phyloP scores from a whole-genome alignment of 2,888 invertebrate genomes.

The Epirrhoe tristata region DNA sequence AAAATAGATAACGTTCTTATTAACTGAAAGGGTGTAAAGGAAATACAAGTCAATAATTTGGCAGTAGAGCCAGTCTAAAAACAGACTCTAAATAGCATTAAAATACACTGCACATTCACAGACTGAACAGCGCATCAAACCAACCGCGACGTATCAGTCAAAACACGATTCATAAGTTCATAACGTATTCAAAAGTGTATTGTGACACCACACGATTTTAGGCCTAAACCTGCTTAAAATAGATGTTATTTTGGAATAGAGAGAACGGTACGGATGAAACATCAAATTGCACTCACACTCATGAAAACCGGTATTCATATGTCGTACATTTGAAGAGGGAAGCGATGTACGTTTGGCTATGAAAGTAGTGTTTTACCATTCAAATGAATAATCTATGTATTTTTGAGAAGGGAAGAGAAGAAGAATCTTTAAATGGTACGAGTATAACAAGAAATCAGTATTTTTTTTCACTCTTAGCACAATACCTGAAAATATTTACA shows the following conservation, averaged over 20 bases:
- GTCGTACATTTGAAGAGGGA: slow-evolving; percentile 38
- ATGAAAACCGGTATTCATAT: slow-evolving; percentile 38
- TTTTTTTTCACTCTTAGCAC: too few species aligned
- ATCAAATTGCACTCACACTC: slow-evolving; percentile 45
- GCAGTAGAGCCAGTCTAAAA: background rate
- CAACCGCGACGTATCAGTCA: slow-evolving; percentile 26
- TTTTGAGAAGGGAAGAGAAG: too few species aligned
- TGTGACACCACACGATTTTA: slow-evolving; percentile 22
- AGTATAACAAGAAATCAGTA: too few species aligned
- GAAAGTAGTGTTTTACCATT: slow-evolving; percentile 19
- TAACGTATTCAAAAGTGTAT: slow-evolving; percentile 26
- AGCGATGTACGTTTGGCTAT: slow-evolving; percentile 42
- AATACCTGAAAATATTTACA: too few species aligned
- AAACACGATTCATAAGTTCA: slow-evolving; percentile 23
- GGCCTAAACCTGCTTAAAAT: slow-evolving; percentile 6
- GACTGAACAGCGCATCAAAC: slow-evolving; percentile 18
- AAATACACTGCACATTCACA: slow-evolving; percentile 14
- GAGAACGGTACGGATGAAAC: slow-evolving; percentile 29
- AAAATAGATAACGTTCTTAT: background rate
- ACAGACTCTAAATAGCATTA: background rate
- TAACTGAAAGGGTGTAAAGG: background rate
- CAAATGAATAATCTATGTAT: background rate
- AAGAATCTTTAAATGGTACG: too few species aligned
- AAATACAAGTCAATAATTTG: background rate
- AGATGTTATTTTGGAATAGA: slow-evolving; percentile 19